Conservation (phyloP, 1,140 invertebrate species). For the Thaumetopoea pityocampa region DNA sequence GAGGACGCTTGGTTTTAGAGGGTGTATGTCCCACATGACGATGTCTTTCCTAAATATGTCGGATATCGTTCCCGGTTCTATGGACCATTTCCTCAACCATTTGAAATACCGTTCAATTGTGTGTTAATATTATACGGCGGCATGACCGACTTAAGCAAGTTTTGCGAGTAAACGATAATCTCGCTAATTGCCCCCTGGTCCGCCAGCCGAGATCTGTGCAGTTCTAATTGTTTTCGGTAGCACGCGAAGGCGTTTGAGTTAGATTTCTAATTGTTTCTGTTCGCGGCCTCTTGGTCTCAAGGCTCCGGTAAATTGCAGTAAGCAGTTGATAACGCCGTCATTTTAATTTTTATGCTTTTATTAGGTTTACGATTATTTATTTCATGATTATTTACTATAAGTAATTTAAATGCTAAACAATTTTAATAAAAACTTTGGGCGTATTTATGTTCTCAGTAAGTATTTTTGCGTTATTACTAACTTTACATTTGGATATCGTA, state of each 20-base stretch:
- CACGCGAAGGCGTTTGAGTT: conserved; percentile 43
- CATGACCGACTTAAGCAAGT: conserved; percentile 11
- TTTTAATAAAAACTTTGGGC: no score
- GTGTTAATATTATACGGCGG: neutral
- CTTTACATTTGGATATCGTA: no score
- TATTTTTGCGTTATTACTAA: no score
- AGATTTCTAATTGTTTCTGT: conserved; percentile 57
- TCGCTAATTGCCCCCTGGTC: conserved; percentile 35
- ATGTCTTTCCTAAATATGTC: no score
- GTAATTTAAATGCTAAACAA: no score
- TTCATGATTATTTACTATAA: no score
- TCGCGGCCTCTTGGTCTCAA: conserved; percentile 36
- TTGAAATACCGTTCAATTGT: no score
- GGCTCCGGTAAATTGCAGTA: conserved; percentile 28
- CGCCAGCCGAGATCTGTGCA: conserved; percentile 32
- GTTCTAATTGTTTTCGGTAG: conserved; percentile 54
- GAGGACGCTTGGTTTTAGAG: no score
- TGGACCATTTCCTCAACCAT: no score
- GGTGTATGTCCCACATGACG: no score
- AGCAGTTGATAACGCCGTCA: conserved; percentile 23
- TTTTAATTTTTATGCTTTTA: conserved; percentile 18
- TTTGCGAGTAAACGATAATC: conserved; percentile 35
- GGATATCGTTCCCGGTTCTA: no score
- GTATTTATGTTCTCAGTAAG: no score
- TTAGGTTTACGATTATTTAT: conserved; percentile 9